These are phyloP conservation scores for Odobenus rosmarus DNA, from an alignment of 2,113 vertebrate species.

Conservation along the genomic window DNA sequence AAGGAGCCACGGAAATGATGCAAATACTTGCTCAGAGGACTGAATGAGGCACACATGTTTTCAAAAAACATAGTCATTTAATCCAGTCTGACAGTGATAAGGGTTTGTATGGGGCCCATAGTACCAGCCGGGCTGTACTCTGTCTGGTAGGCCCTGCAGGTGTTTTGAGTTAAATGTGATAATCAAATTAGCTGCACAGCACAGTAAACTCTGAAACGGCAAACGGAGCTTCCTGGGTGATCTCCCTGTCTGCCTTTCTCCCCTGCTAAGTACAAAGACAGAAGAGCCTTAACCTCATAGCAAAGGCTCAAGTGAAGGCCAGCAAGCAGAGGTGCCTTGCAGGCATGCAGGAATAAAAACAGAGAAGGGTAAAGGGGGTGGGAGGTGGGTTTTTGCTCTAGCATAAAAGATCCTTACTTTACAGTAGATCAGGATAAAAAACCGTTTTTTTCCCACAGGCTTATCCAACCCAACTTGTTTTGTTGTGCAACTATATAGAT, in stretches of 20 bases:
- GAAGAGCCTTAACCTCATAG: neutral
- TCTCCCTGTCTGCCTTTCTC: neutral
- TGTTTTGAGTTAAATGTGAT: slow-evolving; percentile 74
- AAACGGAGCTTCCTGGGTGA: slow-evolving; percentile 42
- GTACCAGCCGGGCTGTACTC: neutral
- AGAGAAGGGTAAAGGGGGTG: neutral
- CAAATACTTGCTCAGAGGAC: neutral
- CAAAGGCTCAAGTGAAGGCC: neutral
- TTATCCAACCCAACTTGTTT: neutral
- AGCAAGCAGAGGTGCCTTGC: neutral
- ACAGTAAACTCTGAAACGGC: neutral
- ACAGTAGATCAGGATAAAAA: neutral
- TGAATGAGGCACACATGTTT: neutral
- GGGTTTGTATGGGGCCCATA: neutral
- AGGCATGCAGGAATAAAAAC: neutral
- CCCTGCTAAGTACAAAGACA: neutral
- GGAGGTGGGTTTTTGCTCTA: neutral
- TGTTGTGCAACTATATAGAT: neutral
- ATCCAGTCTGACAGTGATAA: slow-evolving; percentile 23
- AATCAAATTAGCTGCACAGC: slow-evolving; percentile 69
- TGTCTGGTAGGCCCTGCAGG: slow-evolving; percentile 47
- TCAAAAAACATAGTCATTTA: neutral
- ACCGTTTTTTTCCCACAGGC: neutral
- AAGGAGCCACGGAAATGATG: neutral
- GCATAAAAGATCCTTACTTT: neutral